These are phyloP conservation scores for Enteromius argenteus DNA, from an alignment of 2,797 vertebrate species.

Conservation along the genomic window DNA sequence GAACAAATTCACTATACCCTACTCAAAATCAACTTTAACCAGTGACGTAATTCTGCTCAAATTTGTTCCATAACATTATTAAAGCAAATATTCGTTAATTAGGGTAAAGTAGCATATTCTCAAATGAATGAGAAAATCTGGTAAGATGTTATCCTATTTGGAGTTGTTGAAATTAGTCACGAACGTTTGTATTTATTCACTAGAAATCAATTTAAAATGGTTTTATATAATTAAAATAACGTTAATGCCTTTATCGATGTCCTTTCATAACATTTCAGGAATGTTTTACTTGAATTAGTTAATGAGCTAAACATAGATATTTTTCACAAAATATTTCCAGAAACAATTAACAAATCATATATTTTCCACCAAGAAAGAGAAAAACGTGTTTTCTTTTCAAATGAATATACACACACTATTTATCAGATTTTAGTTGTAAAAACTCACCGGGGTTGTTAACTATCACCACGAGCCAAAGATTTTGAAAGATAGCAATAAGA, in stretches of 20 bases:
- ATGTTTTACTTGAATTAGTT: background rate
- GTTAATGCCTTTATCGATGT: background rate
- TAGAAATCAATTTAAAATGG: background rate
- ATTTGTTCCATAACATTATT: background rate
- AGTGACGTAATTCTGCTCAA: background rate
- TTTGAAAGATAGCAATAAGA: background rate
- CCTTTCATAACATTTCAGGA: background rate
- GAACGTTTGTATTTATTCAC: background rate
- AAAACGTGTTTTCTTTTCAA: background rate
- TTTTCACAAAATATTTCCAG: background rate
- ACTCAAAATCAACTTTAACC: background rate
- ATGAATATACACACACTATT: background rate
- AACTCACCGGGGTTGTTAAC: constrained; percentile 13
- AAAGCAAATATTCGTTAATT: constrained; percentile 5
- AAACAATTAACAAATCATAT: background rate
- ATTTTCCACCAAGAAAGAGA: background rate
- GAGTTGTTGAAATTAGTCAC: background rate
- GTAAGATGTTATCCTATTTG: background rate
- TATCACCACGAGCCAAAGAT: background rate
- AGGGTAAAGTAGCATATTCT: background rate
- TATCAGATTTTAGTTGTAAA: background rate
- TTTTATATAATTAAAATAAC: background rate
- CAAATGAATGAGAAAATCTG: background rate
- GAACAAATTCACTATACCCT: background rate
- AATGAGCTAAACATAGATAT: background rate